A percentile compares a stretch with the other conserved stretches of the same genome.
These are phyloP conservation scores for Pachyseris speciosa DNA, from an alignment of 64 coral and sea anemone genomes.

Conservation along the genomic window DNA sequence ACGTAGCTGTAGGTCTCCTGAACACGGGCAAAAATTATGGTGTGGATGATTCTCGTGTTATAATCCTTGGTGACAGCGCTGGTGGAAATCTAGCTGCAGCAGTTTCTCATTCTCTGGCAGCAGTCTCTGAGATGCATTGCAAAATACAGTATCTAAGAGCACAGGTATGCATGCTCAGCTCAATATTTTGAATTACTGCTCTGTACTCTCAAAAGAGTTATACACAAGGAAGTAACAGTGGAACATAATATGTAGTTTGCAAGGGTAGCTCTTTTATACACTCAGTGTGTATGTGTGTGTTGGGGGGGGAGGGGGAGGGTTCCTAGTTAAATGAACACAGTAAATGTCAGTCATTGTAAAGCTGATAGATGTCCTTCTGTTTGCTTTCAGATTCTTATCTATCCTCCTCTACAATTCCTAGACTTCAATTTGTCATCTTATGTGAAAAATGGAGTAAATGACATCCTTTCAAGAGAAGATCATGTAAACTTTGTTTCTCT, in stretches of 20 bases:
- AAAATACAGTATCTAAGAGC: slow-evolving; percentile 75
- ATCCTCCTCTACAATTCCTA: slow-evolving; percentile 73
- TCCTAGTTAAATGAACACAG: too few species aligned
- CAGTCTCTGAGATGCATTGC: slow-evolving; percentile 81
- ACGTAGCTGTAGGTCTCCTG: slow-evolving; percentile 74
- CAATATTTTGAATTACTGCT: too few species aligned
- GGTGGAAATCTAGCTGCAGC: slow-evolving; percentile 89
- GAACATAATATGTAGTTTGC: too few species aligned
- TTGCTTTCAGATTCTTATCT: slow-evolving; percentile 69
- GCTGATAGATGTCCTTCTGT: background rate
- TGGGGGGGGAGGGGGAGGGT: too few species aligned
- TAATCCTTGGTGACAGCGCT: slow-evolving; percentile 81
- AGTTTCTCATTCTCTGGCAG: slow-evolving; percentile 75
- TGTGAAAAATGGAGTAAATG: slow-evolving; percentile 47
- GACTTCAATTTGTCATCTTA: slow-evolving; percentile 73
- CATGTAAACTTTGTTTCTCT: slow-evolving; percentile 66
- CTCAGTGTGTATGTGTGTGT: too few species aligned
- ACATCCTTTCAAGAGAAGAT: slow-evolving; percentile 57
- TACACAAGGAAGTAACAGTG: too few species aligned
- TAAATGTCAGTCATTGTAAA: too few species aligned
- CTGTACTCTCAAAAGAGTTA: too few species aligned
- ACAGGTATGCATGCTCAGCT: too few species aligned
- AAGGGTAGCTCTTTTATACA: too few species aligned
- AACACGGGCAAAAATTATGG: slow-evolving; percentile 77
- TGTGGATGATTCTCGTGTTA: slow-evolving; percentile 62